Conservation (phyloP, 2,888 invertebrate genomes). For the Acanthosepion lycidas region DNA sequence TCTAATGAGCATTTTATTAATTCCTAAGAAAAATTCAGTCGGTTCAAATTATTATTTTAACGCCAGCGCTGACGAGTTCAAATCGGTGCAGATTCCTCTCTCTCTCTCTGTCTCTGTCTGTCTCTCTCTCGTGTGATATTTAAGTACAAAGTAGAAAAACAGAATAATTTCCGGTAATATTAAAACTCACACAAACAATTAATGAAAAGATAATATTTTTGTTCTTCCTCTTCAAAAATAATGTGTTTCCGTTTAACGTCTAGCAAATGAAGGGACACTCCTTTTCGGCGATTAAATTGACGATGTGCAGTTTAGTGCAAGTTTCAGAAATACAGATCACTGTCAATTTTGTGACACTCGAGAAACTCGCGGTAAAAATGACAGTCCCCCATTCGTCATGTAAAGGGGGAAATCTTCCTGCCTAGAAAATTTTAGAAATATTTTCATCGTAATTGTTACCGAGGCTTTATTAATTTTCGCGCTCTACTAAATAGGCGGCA, state of each 20-base stretch:
- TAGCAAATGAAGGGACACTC: neutral
- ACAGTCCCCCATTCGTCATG: too few species aligned
- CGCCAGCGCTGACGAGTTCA: neutral
- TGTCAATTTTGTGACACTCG: too few species aligned
- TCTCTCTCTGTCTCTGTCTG: neutral
- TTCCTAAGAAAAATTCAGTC: neutral
- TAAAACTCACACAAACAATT: neutral
- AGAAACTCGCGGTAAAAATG: too few species aligned
- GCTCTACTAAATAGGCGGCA: too few species aligned
- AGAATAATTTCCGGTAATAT: neutral
- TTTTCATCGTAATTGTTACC: too few species aligned
- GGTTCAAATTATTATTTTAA: neutral
- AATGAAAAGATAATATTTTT: neutral
- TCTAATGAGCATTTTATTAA: neutral
- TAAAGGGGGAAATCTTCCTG: too few species aligned
- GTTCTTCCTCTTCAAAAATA: neutral
- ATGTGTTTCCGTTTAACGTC: neutral
- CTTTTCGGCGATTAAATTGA: neutral
- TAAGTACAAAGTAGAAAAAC: neutral
- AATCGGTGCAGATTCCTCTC: neutral
- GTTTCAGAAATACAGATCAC: too few species aligned
- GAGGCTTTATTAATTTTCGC: too few species aligned
- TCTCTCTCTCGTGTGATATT: neutral
- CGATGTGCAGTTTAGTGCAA: too few species aligned
- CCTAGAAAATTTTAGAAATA: too few species aligned